Conservation (phyloP, 2,797 vertebrate genomes). For the Chaetodon trifasciatus region DNA sequence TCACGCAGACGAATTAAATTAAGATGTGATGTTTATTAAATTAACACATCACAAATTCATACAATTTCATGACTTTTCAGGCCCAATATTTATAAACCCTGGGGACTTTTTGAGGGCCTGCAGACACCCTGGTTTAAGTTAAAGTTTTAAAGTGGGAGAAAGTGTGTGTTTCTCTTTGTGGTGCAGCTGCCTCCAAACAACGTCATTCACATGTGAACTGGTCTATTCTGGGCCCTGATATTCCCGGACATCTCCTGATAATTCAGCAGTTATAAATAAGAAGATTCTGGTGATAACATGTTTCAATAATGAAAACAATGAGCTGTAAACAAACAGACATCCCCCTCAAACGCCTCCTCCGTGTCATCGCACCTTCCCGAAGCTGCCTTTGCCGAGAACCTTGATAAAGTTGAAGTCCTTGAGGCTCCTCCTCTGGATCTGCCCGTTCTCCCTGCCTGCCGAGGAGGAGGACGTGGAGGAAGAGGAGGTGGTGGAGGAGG, state of each 20-base stretch:
- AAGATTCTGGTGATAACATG: slow-evolving; percentile 4
- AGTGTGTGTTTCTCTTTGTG: too few species aligned
- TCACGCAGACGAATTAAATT: too few species aligned
- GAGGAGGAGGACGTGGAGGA: slow-evolving; percentile 85
- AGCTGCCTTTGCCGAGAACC: slow-evolving; percentile 99
- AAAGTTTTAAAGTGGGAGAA: not conserved
- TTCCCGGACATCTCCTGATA: not conserved
- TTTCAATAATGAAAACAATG: slow-evolving; percentile 41
- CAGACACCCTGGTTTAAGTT: not conserved
- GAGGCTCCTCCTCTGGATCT: slow-evolving; percentile 91
- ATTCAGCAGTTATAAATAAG: slow-evolving; percentile 16
- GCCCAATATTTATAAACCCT: too few species aligned
- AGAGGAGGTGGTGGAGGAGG: slow-evolving; percentile 81
- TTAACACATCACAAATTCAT: too few species aligned
- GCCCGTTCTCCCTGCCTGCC: slow-evolving; percentile 92
- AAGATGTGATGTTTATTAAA: too few species aligned
- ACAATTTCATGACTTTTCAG: too few species aligned
- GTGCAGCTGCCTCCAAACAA: slow-evolving; percentile 6
- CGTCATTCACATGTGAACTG: not conserved
- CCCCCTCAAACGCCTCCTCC: slow-evolving; percentile 18
- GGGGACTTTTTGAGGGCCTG: too few species aligned
- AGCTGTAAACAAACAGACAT: slow-evolving; percentile 42
- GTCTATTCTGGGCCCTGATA: slow-evolving; percentile 16
- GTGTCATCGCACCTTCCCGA: slow-evolving; percentile 91
- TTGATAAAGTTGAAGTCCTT: slow-evolving; percentile 98